Evolutionary conservation across 2,797 vertebrate genomes (phyloP).

Genomic region (Phylloscopus collybita): DNA sequence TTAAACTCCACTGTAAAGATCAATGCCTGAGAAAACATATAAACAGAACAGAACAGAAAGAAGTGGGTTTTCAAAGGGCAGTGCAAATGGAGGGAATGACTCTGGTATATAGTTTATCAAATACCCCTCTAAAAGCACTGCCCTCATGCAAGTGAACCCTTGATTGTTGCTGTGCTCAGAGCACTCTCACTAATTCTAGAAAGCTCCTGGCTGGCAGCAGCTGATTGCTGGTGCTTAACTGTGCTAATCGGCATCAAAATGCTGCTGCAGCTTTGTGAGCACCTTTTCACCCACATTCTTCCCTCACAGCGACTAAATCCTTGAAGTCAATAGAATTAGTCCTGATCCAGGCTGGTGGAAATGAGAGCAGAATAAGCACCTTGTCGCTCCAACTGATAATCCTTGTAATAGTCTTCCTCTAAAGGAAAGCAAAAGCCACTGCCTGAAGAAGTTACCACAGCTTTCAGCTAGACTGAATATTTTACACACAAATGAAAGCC

Average conservation of each 20-base stretch:
- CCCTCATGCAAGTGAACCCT: not conserved
- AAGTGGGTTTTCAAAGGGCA: constrained; percentile 56
- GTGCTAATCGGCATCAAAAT: constrained; percentile 31
- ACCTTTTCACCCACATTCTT: constrained; percentile 38
- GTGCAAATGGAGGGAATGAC: not conserved
- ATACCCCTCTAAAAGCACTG: constrained; percentile 39
- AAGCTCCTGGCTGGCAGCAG: not conserved
- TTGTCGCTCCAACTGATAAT: not conserved
- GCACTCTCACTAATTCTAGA: not conserved
- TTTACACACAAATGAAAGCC: not conserved
- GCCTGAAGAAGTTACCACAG: not conserved
- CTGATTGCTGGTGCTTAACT: not conserved
- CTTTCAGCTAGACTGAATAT: not conserved
- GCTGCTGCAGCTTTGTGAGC: constrained; percentile 4
- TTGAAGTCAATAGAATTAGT: constrained; percentile 42
- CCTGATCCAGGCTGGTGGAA: not conserved
- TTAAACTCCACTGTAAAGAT: constrained; percentile 63
- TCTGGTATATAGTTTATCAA: constrained; percentile 16
- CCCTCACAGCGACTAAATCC: not conserved
- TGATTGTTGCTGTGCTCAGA: not conserved
- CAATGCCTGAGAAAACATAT: constrained; percentile 36
- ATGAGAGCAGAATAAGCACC: not conserved
- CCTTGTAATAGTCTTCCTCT: constrained; percentile 3
- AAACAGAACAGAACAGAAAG: constrained; percentile 38
- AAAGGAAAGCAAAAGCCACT: constrained; percentile 9